Base-by-base conservation (phyloP, 2,113 vertebrate species). In the Petroica traversi region DNA sequence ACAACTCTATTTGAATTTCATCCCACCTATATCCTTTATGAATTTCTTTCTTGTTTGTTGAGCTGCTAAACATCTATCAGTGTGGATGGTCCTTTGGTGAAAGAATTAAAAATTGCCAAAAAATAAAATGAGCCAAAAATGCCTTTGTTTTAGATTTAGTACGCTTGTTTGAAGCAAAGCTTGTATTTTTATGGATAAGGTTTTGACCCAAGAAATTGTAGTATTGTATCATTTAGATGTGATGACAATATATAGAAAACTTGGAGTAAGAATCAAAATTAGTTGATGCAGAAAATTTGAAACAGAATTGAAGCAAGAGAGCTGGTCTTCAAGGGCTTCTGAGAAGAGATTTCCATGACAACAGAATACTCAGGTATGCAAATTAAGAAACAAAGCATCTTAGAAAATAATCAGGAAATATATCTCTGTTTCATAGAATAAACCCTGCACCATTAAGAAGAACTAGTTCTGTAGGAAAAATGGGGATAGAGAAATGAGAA, bases 291-390 rank as follows among this genome's bases (percentile, higher is more conserved):
- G 91, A 96, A 95, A 91, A 95, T 88, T 79, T 93, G 93, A 96
- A 93, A 79, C 19, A 89, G 76, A 96, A 72, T 33, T 87, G 95
- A 95, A 97, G 87, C 68, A 95, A 94, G 88, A 95, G 72, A 96
- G 71, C 75, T 96, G 93, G 88, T 96, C 93, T 98, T 97, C 92
- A 97, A 97, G 94, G 89, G 95, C 94, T 97, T 96, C 87, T 91
- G 55, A 90, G 77, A 97, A 80, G 92, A 92, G 71, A 98, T 98
- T 98, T 97, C 98, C 98, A 98, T 98, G 98, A 97, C 98, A 98
- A 98, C 98, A 96, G 84, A 97, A 85, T 95, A 97, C 97, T 97
- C 97, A 97, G 87, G 95, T 97, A 98, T 97, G 98, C 97, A 98
- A 98, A 98, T 98, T 96, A 95, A 58, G 85, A 95, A 97, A 95